Evolutionary conservation across 1,140 invertebrate genomes (phyloP).

Genomic region (Micrasema longulum): DNA sequence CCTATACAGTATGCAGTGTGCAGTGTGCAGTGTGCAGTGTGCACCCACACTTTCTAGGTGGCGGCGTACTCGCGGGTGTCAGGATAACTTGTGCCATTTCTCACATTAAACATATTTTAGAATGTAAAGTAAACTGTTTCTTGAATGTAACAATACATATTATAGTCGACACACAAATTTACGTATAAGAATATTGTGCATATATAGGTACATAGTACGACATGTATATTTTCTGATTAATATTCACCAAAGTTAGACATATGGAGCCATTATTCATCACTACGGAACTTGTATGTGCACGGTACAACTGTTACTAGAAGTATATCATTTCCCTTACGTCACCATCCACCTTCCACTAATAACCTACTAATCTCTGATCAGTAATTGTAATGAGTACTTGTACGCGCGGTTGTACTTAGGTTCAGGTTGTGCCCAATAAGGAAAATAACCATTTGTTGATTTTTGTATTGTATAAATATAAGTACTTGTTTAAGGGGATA

Average conservation of each 20-base stretch:
- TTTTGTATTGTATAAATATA: conserved; percentile 36
- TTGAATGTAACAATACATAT: conserved; percentile 17
- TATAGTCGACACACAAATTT: conserved; percentile 50
- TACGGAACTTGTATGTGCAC: background rate
- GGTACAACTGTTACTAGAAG: conserved; percentile 10
- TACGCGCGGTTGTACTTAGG: conserved; percentile 19
- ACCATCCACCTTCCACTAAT: too few relatives aligned
- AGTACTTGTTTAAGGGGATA: conserved; percentile 24
- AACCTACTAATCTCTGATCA: too few relatives aligned
- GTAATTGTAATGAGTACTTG: too few relatives aligned
- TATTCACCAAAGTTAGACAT: conserved; percentile 54
- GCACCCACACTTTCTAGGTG: too few relatives aligned
- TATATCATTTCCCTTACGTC: too few relatives aligned
- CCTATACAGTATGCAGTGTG: conserved; percentile 20
- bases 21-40: too few relatives aligned
- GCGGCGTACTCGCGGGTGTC: too few relatives aligned
- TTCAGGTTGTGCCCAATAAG: conserved; percentile 20
- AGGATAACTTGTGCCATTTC: conserved; percentile 50
- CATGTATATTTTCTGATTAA: conserved; percentile 55
- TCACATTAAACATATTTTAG: conserved; percentile 44
- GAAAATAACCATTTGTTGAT: conserved; percentile 38
- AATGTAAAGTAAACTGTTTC: conserved; percentile 26
- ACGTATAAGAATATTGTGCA: conserved; percentile 51
- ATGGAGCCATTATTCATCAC: conserved; percentile 16
- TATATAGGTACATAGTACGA: conserved; percentile 51